Evolutionary conservation across 2,113 vertebrate genomes (phyloP).

Genomic region (Choloepus hoffmanni): DNA sequence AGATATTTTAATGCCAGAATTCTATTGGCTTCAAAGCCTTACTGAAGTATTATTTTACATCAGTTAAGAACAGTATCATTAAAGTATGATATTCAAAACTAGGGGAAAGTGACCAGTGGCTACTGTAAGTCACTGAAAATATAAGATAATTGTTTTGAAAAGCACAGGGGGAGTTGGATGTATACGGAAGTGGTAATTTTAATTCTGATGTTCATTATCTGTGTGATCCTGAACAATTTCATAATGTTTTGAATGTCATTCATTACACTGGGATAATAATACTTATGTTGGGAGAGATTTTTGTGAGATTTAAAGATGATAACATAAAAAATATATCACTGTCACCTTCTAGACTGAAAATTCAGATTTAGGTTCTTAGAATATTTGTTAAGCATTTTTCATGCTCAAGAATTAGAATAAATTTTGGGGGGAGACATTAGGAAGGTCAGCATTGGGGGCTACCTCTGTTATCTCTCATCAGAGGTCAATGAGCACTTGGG

Average conservation of each 20-base stretch:
- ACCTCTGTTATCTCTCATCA: background rate
- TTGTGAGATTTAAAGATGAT: background rate
- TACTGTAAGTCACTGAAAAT: background rate
- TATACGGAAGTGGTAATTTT: background rate
- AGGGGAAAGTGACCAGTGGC: background rate
- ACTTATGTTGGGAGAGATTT: background rate
- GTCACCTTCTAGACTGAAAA: background rate
- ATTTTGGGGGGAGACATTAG: background rate
- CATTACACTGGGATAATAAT: background rate
- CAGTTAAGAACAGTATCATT: background rate
- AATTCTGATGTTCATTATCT: background rate
- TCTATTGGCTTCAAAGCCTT: background rate
- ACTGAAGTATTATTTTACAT: background rate
- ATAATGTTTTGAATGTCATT: background rate
- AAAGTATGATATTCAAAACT: background rate
- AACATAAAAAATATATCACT: background rate
- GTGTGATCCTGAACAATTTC: background rate
- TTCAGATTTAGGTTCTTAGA: conserved; percentile 11
- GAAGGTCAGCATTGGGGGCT: background rate
- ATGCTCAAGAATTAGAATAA: background rate
- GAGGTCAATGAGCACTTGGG: background rate
- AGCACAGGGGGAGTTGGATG: background rate
- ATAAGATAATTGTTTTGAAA: background rate
- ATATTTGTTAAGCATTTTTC: background rate
- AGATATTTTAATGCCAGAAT: background rate